A percentile compares a stretch with the other conserved stretches of the same genome.
Evolutionary conservation across 2,888 invertebrate species (phyloP).

Genomic region (Kryphioiulus occultus): DNA sequence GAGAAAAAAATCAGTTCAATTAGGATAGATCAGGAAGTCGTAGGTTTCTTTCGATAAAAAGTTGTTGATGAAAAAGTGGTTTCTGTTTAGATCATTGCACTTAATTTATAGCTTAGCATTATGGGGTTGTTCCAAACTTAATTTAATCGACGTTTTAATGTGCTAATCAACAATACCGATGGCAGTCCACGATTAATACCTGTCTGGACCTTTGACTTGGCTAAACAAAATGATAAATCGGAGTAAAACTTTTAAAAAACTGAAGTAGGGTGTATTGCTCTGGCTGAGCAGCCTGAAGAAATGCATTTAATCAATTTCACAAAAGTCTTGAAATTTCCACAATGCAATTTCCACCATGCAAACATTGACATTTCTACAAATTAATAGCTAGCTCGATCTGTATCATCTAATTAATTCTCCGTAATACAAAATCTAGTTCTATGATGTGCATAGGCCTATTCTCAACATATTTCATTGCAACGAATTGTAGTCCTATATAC

Average conservation of each 20-base stretch:
- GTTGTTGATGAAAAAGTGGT: neutral
- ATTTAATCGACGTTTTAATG: neutral
- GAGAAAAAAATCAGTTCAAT: slow-evolving; percentile 2
- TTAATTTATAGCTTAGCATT: neutral
- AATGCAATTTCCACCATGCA: no score
- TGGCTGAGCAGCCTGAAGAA: no score
- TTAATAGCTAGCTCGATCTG: no score
- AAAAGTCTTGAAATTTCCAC: no score
- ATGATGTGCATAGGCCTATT: no score
- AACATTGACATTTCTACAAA: no score
- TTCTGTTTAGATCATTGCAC: neutral
- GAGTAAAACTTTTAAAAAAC: neutral
- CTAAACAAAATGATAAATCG: neutral
- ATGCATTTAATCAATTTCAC: no score
- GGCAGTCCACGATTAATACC: neutral
- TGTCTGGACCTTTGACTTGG: neutral
- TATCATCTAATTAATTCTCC: no score
- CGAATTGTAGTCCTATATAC: no score
- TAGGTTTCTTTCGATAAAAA: neutral
- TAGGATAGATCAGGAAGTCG: neutral
- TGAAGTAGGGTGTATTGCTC: no score
- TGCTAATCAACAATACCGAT: neutral
- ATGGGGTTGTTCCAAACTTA: neutral
- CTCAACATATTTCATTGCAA: no score
- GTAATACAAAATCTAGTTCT: no score